A percentile compares a stretch with the other conserved stretches of the same genome.
Conservation (phyloP, 2,113 vertebrate genomes). For the Clupea harengus region DNA sequence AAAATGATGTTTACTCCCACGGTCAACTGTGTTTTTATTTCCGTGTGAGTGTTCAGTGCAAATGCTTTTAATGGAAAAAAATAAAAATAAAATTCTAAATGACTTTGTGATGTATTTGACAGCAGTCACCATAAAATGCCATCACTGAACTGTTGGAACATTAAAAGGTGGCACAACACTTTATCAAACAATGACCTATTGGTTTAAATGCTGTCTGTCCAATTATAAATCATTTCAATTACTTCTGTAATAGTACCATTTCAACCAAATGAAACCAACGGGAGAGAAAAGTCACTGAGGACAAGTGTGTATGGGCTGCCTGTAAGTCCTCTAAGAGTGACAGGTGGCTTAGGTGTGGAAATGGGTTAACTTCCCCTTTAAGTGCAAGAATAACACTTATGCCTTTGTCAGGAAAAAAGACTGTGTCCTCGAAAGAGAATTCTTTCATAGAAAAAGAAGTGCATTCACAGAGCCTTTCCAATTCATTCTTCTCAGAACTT, state of each 20-base stretch:
- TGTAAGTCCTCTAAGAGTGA: too few relatives aligned
- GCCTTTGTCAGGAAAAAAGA: neutral
- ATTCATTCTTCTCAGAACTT: neutral
- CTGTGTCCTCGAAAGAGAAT: neutral
- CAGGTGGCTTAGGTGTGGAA: too few relatives aligned
- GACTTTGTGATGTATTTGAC: neutral
- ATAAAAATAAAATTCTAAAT: too few relatives aligned
- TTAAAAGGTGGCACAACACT: neutral
- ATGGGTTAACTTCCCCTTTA: neutral
- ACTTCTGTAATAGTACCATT: neutral
- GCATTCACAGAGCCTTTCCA: conserved; percentile 6
- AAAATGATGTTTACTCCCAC: neutral
- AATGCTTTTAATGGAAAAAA: neutral
- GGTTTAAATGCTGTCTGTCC: neutral
- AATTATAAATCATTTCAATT: neutral
- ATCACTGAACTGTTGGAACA: neutral
- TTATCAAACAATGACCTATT: neutral
- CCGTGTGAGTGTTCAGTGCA: neutral
- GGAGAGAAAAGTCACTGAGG: neutral
- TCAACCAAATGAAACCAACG: neutral
- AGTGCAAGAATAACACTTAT: conserved; percentile 11
- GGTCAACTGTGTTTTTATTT: neutral
- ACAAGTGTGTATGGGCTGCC: too few relatives aligned
- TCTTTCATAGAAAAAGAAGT: conserved; percentile 6
- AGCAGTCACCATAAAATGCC: neutral